Base-by-base conservation (phyloP, 2,113 vertebrate species). In the Lamprotornis superbus region DNA sequence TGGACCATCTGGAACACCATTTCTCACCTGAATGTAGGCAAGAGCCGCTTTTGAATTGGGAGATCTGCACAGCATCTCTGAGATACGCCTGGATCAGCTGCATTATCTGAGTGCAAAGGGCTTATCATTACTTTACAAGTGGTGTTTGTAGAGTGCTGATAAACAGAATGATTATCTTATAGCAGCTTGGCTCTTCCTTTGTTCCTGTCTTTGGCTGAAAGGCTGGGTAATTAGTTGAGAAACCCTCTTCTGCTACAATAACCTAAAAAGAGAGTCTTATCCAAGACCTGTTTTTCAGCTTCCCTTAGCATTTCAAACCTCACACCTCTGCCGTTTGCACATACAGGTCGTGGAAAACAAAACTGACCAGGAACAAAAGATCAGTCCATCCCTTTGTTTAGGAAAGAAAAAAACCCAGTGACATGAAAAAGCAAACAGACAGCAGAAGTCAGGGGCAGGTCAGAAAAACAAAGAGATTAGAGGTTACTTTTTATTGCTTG, bases 381-480 rank as follows among this genome's bases (percentile, higher is more conserved):
- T 55, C 70, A 53, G 79, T 75, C 49, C 11, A 7, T 33, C 31
- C 75, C 83, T 87, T 87, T 78, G 44, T 93, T 76, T 90, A 59
- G 73, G 21, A 55, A 42, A 47, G 78, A 76, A 87, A 94, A 30
- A 69, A 93, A 88, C 24, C 67, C 24, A 35, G 57, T 47, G 64
- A 94, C 83, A 39, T 37, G 84, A 70, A 96, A 82, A 96, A 96
- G 40, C 79, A 92, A 95, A 93, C 65, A 84, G 78, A 68, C 47
- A 89, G 69, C 71, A 75, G 35, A n/a, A 47, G 73, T 93, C 47
- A 91, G 37, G 28, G 53, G 61, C 25, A 74, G 86, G 74, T 89
- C 60, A 92, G 74, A 84, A 96, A 89, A 96, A 79, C 61, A 83
- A 35, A 89, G 82, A 87, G 33, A 52, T 61, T 59, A 50, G 46